These are phyloP conservation scores for Pyrrhura leucotis DNA, from an alignment of 2,797 vertebrate species.

Conservation along the genomic window DNA sequence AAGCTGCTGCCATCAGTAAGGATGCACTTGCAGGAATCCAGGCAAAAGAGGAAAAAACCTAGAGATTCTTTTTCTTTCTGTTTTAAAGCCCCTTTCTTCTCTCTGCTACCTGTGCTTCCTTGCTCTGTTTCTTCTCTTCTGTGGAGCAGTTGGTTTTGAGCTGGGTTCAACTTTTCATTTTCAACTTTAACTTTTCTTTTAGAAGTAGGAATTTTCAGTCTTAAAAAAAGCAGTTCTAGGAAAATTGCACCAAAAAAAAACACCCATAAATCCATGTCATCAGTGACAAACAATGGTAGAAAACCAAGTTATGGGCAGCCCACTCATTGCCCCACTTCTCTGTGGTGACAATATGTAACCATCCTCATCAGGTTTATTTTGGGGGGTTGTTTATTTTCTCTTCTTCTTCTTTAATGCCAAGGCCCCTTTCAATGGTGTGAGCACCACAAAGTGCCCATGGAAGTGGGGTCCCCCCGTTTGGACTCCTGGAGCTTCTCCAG, in stretches of 20 bases:
- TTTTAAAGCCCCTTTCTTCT: not conserved
- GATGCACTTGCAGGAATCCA: not conserved
- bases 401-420: not conserved
- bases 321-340: not conserved
- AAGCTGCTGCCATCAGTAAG: not conserved
- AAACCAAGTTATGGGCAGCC: not conserved
- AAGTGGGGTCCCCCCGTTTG: not conserved
- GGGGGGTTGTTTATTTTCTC: not conserved
- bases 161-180: not conserved
- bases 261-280: not conserved
- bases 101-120: not conserved
- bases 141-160: not conserved
- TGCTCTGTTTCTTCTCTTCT: not conserved
- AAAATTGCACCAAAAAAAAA: not conserved
- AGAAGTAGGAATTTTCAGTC: not conserved
- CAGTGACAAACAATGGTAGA: not conserved
- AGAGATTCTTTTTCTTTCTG: not conserved
- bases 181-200: not conserved
- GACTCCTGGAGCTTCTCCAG: not conserved
- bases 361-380: not conserved
- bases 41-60: not conserved
- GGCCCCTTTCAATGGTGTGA: not conserved
- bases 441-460: fast-evolving
- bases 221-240: not conserved
- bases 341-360: no score